These are phyloP conservation scores for Falco rusticolus DNA, from an alignment of 2,797 vertebrate genomes.

Conservation along the genomic window DNA sequence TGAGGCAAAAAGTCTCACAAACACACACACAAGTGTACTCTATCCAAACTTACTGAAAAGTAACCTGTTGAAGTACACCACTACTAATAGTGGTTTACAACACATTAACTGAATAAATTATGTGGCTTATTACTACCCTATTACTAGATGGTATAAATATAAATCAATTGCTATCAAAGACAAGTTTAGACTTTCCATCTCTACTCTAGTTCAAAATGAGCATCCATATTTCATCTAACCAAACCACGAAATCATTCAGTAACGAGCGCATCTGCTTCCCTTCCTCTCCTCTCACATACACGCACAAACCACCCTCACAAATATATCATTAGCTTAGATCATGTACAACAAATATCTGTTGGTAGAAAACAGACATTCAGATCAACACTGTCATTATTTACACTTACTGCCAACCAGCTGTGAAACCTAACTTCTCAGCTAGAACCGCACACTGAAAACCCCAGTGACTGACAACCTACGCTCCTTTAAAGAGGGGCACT, in stretches of 20 bases:
- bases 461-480: background rate
- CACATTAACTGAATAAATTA: background rate
- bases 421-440: background rate
- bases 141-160: background rate
- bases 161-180: background rate
- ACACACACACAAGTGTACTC: background rate
- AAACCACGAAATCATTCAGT: background rate
- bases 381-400: background rate
- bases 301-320: background rate
- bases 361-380: background rate
- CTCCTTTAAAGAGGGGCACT: background rate
- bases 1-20: background rate
- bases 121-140: background rate
- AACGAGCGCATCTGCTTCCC: background rate
- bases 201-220: background rate
- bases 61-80: background rate
- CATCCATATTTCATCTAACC: background rate
- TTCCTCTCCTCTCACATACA: background rate
- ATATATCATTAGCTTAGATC: background rate
- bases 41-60: background rate
- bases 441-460: background rate
- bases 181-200: background rate
- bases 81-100: background rate
- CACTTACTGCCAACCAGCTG: background rate
- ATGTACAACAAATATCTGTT: background rate